Evolutionary conservation across 2,113 vertebrate species (phyloP).

Genomic region (Seriola rivoliana): DNA sequence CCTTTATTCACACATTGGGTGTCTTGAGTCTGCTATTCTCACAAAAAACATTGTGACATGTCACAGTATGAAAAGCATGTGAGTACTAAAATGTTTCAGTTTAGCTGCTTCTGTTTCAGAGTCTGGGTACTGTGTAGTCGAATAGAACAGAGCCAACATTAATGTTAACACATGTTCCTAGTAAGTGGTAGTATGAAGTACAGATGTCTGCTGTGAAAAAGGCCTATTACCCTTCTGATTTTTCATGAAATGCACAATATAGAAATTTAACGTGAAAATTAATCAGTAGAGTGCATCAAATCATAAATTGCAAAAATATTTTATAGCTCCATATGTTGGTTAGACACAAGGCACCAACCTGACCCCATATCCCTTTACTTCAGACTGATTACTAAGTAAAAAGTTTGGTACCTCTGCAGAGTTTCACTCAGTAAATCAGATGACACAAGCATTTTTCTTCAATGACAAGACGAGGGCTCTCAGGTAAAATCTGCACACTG

Average conservation of each 20-base stretch:
- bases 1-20: too few relatives aligned
- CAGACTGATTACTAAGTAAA: not conserved
- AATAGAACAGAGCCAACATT: not conserved
- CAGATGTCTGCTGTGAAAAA: too few relatives aligned
- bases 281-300: not conserved
- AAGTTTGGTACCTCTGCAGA: not conserved
- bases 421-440: not conserved
- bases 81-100: not conserved
- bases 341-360: not conserved
- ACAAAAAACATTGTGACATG: too few relatives aligned
- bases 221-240: too few relatives aligned
- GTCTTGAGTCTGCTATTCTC: too few relatives aligned
- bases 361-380: not conserved
- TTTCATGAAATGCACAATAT: too few relatives aligned
- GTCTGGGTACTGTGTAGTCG: not conserved
- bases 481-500: not conserved
- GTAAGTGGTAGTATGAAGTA: not conserved
- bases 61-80: not conserved
- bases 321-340: not conserved
- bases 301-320: not conserved
- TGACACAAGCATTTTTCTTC: not conserved
- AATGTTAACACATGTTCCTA: not conserved
- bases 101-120: too few relatives aligned
- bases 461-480: not conserved
- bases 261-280: too few relatives aligned